Evolutionary conservation across 2,113 vertebrate species (phyloP), one percentile per base, ranked within the genome.

Genomic region (Clupea harengus): DNA sequence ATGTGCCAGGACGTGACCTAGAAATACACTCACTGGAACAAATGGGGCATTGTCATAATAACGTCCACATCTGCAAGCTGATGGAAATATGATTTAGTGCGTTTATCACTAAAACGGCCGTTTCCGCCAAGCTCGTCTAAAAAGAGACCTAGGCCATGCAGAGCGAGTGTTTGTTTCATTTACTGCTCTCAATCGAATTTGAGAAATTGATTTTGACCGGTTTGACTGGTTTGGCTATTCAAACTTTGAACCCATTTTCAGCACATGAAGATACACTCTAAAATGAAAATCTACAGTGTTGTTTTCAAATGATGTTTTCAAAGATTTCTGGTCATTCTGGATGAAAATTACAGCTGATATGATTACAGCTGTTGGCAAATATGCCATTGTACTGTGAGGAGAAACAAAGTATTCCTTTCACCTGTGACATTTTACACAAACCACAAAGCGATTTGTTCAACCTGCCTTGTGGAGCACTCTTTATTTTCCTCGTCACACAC

Each of bases 1-100:
- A 89, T 93, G 91, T 93, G 90, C 91, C 92, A 92, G 92, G 92
- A 93, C 93, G 91, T 93, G 94, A 94, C 94, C 94, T 92, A 94
- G 94, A 94, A 94, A 94, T 92, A 94, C 93, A 94, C 90, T 93
- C 91, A 92, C 90, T 92, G 94, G 92, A 95, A 93, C 92, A 94
- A 94, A 93, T 92, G 91, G 91, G 91, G 85, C 89, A 88, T 91
- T 89, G 92, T 91, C 92, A 87, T 88, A 89, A 92, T 94, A 92
- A 93, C 92, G 92, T 92, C 88, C 91, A 92, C 91, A 91, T 92
- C 93, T 91, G 90, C 86, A 91, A 91, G 93, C 88, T 88, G 91
- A 94, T 89, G 90, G 89, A 90, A 91, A 92, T 89, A 88, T 92
- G 88, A 93, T 91, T 92, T 89, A 86, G 90, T 90, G 88, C 28